Conservation (phyloP, 2,888 invertebrate genomes). For the Poecilobothrus nobilitatus region DNA sequence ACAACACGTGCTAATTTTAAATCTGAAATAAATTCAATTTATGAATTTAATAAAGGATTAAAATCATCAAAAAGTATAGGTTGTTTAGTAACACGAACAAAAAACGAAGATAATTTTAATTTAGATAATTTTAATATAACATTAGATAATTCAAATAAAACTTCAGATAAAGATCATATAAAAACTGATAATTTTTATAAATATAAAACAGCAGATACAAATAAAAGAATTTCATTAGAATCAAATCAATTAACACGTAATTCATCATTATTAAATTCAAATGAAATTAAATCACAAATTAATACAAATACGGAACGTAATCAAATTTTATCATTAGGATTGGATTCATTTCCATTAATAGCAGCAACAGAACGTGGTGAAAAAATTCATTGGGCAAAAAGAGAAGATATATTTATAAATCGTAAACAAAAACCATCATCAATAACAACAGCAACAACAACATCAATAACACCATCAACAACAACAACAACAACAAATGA, state of each 20-base stretch:
- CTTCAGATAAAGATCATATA: constrained; percentile 23
- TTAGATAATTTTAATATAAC: background rate
- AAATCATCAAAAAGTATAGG: constrained; percentile 15
- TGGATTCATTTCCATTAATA: constrained; percentile 25
- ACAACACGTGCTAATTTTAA: background rate
- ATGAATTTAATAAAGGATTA: background rate
- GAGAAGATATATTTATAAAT: constrained; percentile 29
- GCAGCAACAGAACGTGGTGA: constrained; percentile 27
- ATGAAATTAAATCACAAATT: background rate
- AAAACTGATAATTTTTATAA: constrained; percentile 43
- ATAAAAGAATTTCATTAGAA: constrained; percentile 16
- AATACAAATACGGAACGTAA: background rate
- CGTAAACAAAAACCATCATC: constrained; percentile 15
- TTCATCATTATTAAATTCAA: background rate
- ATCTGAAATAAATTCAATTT: constrained; percentile 24
- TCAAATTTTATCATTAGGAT: background rate
- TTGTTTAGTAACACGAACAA: constrained; percentile 13
- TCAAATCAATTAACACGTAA: background rate
- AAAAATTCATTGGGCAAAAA: constrained; percentile 36
- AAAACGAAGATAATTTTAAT: background rate
- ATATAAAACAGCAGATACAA: constrained; percentile 38
- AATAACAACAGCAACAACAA: constrained; percentile 14
- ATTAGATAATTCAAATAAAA: background rate
- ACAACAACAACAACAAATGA: constrained; percentile 14
- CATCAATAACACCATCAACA: constrained; percentile 13